Base-by-base conservation (phyloP, 1,140 invertebrate species). In the Venturia canescens region DNA sequence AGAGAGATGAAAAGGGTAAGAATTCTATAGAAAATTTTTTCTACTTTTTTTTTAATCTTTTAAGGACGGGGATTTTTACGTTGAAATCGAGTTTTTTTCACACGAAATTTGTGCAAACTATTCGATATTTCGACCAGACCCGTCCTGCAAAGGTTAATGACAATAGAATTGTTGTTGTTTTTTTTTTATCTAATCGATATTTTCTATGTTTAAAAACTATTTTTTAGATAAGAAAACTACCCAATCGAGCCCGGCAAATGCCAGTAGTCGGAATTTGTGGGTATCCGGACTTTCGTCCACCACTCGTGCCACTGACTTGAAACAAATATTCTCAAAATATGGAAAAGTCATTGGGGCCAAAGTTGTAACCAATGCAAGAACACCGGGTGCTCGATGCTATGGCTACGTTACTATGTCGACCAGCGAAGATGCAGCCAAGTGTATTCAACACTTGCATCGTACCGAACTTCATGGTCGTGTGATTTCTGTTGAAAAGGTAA, bases 301-400 rank as follows among this genome's bases (percentile, higher is more conserved):
- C 48, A 98, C 98, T 29, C 94, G 97, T 50, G 98, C 98, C 34
- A 97, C 97, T 67, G 98, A 99, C 91, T 92, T 99, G 80, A 99
- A 99, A 89, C 94, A 96, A 78, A 93, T 98, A 23, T 98, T 98
- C 87, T 97, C 96, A 21, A 97, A 97, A 88, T 96, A 97, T 93
- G 98, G 98, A 84, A 99, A 98, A 94, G 98, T 99, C 5, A 95
- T 98, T 87, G 97, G 97, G 75, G 98, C 98, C 0, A 99, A 99
- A 93, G 96, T 99, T n/a, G 98, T 99, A 0, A 98, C 97, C 1
- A 98, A 98, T 92, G 97, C 98, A 1, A 94, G 95, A 76, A 97
- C 96, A 31, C 97, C 98, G 2, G 97, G 97, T 26, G 96, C 97
- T 23, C 94, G 97, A 74, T 98, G 97, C 90, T 99, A 98, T 90